Evolutionary conservation across 2,797 vertebrate species (phyloP), one percentile per base, ranked within the genome.

Genomic region (Galagoides demidoff): DNA sequence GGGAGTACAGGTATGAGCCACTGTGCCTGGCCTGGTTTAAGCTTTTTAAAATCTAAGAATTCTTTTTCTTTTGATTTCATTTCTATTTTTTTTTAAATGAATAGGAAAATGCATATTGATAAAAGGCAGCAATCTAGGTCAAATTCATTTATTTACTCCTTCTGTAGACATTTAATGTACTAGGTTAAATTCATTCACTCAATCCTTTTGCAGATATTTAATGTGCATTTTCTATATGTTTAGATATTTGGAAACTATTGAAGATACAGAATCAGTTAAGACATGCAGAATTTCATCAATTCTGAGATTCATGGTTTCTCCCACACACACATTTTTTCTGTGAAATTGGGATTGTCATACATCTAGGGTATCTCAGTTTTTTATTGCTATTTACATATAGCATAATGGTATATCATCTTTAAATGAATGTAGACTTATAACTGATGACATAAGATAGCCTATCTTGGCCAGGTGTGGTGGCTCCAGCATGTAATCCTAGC

Each of bases 41-140:
- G 77, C 29, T 96, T 88, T 92, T 96, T 63, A 92, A 94, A 59
- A 59, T 79, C 8, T 93, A 76, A 87, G 94, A 84, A 20, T 29
- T 88, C 93, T 85, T 61, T 27, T 93, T 92, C 22, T 94, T 78
- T 87, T 73, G 31, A 92, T 87, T 70, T n/a, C 71, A 66, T 89
- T 81, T 52, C 14, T 14, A 16, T 52, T 52, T 16, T 16, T 52
- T 14, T 52, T 90, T 92, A 27, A 89, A 55, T 92, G 34, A 93
- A 39, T 86, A 13, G 7, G 74, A 85, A 85, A 87, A 55, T 57
- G 27, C 22, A 14, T 88, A 57, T 77, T 86, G 34, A 57, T 74
- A 49, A 91, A 83, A 73, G 85, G 5, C 6, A 64, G n/a, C 23
- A 92, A 17, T 63, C 11, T 64, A 85, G 52, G n/a, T 45, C 76